Base-by-base conservation (phyloP, 2,888 invertebrate species). In the Synanthedon tipuliformis region DNA sequence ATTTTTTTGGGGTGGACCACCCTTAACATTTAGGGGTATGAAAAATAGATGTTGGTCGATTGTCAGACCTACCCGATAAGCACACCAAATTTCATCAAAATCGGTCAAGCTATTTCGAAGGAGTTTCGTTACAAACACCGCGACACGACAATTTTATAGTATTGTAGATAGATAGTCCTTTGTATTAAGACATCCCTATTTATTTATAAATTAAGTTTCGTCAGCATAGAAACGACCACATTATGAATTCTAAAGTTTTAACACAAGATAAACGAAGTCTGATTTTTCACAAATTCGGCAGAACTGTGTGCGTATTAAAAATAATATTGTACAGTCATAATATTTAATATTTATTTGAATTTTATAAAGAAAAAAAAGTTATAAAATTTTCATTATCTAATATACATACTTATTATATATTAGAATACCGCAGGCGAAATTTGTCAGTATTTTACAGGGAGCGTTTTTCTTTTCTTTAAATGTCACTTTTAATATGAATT, bases 211-310 rank as follows among this genome's bases (percentile, higher is more conserved):
- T 60, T 54, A 59, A 58, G 58, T 54, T 55, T 52, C 51, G 56
- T 57, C 56, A 41, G 13, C 23, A 54, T 63, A 64, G 61, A 58
- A 62, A 65, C 53, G 71, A 69, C 68, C 72, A 71, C 59, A 64
- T 61, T 65, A 57, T 16, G 13, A 49, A 23, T 18, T 49, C 23
- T 49, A 49, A 15, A 49, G 18, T 16, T 23, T 13, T 18, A 49
- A 18, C 16, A 49, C 16, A 49, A 18, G 23, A 23, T 49, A 49
- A 12, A 11, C 10, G 16, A 16, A 49, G 49, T 49, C 49, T 49
- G 49, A 49, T 49, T 16, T 49, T 49, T 15, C 13, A 45, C 13
- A 45, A 45, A 45, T 34, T 45, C 45, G 45, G 13, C 45, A n/a
- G 45, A 45, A 45, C 1, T 45, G 15, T 45, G n/a, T 15, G 12